These are phyloP conservation scores for Paracanthobrama guichenoti DNA, from an alignment of 2,113 vertebrate genomes.

Conservation along the genomic window DNA sequence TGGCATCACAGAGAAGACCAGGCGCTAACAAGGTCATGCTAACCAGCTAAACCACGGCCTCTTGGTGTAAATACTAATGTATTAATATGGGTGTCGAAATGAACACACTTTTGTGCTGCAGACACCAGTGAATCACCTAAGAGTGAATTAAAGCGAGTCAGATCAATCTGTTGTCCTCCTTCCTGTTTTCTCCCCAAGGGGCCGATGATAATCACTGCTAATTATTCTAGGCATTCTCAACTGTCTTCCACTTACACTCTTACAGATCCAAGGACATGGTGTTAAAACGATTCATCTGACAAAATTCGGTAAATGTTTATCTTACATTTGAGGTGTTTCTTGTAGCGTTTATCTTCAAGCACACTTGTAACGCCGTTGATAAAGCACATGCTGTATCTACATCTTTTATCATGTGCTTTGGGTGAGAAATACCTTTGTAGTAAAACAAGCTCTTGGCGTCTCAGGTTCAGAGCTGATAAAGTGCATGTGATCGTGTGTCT, in stretches of 20 bases:
- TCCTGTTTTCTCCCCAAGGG: background rate
- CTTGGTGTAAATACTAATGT: no score
- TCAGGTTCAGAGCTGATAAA: background rate
- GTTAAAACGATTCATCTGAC: background rate
- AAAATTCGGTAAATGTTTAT: background rate
- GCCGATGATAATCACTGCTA: background rate
- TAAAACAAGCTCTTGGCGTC: background rate
- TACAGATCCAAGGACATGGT: background rate
- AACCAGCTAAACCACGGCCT: no score
- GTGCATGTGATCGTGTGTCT: background rate
- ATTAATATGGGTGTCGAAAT: background rate
- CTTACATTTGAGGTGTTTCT: background rate
- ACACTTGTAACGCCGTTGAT: background rate
- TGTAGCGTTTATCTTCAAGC: background rate
- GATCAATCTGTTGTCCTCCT: background rate
- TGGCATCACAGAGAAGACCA: no score
- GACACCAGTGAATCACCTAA: background rate
- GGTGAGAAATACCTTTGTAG: background rate
- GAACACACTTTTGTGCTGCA: background rate
- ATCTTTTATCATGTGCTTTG: background rate
- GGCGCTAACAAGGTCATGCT: no score
- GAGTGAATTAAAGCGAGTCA: background rate
- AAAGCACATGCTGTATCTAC: background rate
- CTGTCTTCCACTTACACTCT: background rate
- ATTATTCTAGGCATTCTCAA: background rate